A percentile compares a stretch with the other conserved stretches of the same genome.
Evolutionary conservation across 2,888 invertebrate genomes (phyloP).

Genomic region (Coenonympha arcania): DNA sequence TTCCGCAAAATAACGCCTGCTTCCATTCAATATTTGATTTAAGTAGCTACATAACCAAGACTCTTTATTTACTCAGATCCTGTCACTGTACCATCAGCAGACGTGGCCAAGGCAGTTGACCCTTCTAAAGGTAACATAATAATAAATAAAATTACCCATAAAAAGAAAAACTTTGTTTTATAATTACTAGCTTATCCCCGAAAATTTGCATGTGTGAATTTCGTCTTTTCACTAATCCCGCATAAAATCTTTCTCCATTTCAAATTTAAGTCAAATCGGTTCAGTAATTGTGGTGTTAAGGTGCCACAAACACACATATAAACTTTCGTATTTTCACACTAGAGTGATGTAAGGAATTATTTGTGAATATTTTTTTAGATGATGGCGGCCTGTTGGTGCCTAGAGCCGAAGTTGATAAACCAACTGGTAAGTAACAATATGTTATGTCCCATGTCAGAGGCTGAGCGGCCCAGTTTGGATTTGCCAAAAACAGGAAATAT

Average conservation of each 20-base stretch:
- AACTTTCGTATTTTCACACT: neutral
- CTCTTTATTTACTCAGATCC: conserved; percentile 24
- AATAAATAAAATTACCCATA: neutral
- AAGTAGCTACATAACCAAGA: neutral
- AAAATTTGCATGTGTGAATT: too few relatives aligned
- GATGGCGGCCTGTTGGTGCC: conserved; percentile 12
- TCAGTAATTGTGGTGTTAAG: too few relatives aligned
- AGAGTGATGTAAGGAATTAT: too few relatives aligned
- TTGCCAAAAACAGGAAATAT: too few relatives aligned
- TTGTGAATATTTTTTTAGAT: conserved; percentile 19
- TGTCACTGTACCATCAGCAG: conserved; percentile 28
- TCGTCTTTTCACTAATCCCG: too few relatives aligned
- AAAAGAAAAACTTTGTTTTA: neutral
- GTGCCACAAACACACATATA: too few relatives aligned
- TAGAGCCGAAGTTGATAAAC: conserved; percentile 22
- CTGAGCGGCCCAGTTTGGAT: too few relatives aligned
- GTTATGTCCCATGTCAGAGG: too few relatives aligned
- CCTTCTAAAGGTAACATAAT: conserved; percentile 23
- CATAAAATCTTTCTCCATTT: too few relatives aligned
- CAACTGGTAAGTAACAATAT: conserved; percentile 21
- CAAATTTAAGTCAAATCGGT: too few relatives aligned
- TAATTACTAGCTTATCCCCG: neutral
- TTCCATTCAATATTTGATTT: too few relatives aligned
- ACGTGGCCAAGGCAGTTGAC: conserved; percentile 41
- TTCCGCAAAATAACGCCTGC: too few relatives aligned